Percentiles rank a stretch among this genome's conserved stretches.
phyloP scores from a whole-genome alignment of 2,113 vertebrate species.

The Aphyosemion australe region DNA sequence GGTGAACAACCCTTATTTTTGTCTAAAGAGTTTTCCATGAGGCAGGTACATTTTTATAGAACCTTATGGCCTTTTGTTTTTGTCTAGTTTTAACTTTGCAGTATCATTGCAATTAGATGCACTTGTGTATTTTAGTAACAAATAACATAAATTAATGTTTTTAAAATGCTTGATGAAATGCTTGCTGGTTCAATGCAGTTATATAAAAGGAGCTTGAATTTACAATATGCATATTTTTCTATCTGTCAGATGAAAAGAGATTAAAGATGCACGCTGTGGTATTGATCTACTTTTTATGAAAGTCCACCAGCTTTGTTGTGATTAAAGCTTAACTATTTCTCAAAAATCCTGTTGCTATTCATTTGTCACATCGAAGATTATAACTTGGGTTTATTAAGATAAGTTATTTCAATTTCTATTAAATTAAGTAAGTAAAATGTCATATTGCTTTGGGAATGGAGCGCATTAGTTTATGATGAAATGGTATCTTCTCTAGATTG shows the following conservation, averaged over 20 bases:
- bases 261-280: constrained; percentile 21
- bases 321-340: neutral
- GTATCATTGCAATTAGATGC: constrained; percentile 9
- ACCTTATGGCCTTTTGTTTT: constrained; percentile 6
- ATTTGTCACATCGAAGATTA: neutral
- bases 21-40: constrained; percentile 38
- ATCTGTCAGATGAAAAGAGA: constrained; percentile 32
- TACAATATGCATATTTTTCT: constrained; percentile 1
- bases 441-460: too few relatives aligned
- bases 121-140: constrained; percentile 20
- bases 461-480: too few relatives aligned
- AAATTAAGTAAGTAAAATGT: too few relatives aligned
- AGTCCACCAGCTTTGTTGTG: constrained; percentile 1
- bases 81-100: neutral
- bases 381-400: too few relatives aligned
- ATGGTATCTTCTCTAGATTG: too few relatives aligned
- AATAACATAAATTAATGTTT: constrained; percentile 20
- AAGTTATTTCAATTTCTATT: too few relatives aligned
- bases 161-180: constrained; percentile 38
- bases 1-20: constrained; percentile 19
- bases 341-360: neutral
- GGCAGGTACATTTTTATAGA: constrained; percentile 24
- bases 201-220: constrained; percentile 15
- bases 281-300: neutral
- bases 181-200: constrained; percentile 66